Base-by-base conservation (phyloP, 2,888 invertebrate species). In the Cosmorhoe ocellata region DNA sequence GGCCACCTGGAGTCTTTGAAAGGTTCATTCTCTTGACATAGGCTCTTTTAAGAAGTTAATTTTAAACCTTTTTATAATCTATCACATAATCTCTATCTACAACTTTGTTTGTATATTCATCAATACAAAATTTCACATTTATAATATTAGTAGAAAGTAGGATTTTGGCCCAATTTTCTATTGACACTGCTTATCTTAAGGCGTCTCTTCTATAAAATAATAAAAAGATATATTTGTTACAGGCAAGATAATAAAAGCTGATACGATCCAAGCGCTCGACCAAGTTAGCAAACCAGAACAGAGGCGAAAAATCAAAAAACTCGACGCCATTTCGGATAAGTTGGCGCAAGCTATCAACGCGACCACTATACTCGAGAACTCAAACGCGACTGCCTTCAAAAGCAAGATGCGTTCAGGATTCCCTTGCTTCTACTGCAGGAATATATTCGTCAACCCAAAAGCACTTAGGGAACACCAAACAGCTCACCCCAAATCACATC, bases 301-400 rank as follows among this genome's bases (percentile, higher is more conserved):
- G 0, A 46, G 27, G 11, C 28, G n/a, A 5, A 8, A 12, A 46
- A 8, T 5, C 36, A 31, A 31, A 37, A 33, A 8, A 10, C 10
- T 5, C 37, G 27, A 49, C 4, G 36, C 26, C 11, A 37, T 65
- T 1, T 53, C 66, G 0, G 67, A 74, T 6, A 69, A 71, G 32
- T 26, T 63, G 2, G 66, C 66, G 0, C 64, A 69, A 9, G 64
- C 66, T 0, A 14, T 59, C 2, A 75, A 76, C 47, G 66, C 69
- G 3, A 32, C 64, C n/a, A 61, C 66, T 0, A 30, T 76, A 0
- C 56, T 76, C 3, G 60, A 74, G 27, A 54, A 51, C 37, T 75
- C 76, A 0, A 76, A 70, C 45, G 56, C 73, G 0, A 68, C 69
- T 2, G 70, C 71, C 0, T 76, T 76, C 46, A 71, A 69, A 49